Evolutionary conservation across 2,797 vertebrate genomes (phyloP).

Genomic region (Rhabdomys pumilio): DNA sequence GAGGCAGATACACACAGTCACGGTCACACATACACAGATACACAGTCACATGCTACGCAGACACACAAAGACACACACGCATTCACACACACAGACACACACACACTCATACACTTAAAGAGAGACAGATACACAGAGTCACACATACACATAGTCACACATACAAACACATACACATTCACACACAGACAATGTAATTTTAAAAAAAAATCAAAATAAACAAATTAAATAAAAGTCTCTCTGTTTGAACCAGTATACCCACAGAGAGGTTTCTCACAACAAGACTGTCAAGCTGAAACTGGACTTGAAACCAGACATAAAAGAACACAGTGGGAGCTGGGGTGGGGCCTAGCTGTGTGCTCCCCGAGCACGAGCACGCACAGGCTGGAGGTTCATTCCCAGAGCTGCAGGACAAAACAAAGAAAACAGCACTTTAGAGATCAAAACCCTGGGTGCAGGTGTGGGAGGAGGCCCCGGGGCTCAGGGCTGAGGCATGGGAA

Average conservation of each 20-base stretch:
- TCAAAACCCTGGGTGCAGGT: slow-evolving; percentile 86
- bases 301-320: slow-evolving; percentile 4
- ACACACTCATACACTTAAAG: no score
- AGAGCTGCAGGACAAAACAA: neutral
- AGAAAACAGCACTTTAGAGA: neutral
- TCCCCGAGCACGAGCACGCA: neutral
- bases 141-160: neutral
- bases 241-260: neutral
- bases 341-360: neutral
- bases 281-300: neutral
- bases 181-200: neutral
- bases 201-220: neutral
- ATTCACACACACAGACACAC: neutral
- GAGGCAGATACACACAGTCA: neutral
- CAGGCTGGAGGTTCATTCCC: neutral
- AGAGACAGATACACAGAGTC: neutral
- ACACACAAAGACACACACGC: neutral
- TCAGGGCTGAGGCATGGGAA: slow-evolving; percentile 90
- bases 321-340: neutral
- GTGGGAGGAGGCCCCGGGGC: slow-evolving; percentile 89
- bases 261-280: neutral
- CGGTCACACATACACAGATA: neutral
- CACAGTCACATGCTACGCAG: neutral
- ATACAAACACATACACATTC: neutral
- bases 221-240: neutral